Conservation (phyloP, 2,888 invertebrate species). For the Chouioia cunea region DNA sequence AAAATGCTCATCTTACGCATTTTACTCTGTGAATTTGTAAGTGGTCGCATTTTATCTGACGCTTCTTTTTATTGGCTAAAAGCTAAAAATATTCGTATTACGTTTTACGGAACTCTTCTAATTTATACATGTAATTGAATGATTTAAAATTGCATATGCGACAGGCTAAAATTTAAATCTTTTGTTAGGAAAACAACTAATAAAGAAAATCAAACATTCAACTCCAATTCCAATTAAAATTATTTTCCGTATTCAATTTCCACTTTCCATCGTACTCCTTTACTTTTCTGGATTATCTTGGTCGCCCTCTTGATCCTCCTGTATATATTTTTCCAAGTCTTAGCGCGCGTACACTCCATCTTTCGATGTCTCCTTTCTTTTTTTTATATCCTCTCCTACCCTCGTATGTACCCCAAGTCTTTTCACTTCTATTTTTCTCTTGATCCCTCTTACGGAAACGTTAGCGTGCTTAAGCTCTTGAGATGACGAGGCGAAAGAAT, state of each 20-base stretch:
- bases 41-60: too few species aligned
- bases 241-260: not conserved
- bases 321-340: not conserved
- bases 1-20: conserved; percentile 2
- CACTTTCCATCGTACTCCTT: not conserved
- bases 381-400: too few species aligned
- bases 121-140: too few species aligned
- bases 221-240: not conserved
- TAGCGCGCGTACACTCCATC: too few species aligned
- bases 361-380: conserved; percentile 9
- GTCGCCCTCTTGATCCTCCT: not conserved
- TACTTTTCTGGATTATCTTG: not conserved
- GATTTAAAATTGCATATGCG: too few species aligned
- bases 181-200: too few species aligned
- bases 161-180: too few species aligned
- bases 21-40: conserved; percentile 26
- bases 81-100: too few species aligned
- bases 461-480: conserved; percentile 44
- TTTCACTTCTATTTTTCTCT: conserved; percentile 15
- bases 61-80: too few species aligned
- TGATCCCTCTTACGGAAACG: conserved; percentile 45
- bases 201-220: too few species aligned
- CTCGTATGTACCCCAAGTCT: not conserved
- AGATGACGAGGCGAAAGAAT: conserved; percentile 47
- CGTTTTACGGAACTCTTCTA: too few species aligned